Base-by-base conservation (phyloP, 2,888 invertebrate species). In the Drosophila subquinaria region DNA sequence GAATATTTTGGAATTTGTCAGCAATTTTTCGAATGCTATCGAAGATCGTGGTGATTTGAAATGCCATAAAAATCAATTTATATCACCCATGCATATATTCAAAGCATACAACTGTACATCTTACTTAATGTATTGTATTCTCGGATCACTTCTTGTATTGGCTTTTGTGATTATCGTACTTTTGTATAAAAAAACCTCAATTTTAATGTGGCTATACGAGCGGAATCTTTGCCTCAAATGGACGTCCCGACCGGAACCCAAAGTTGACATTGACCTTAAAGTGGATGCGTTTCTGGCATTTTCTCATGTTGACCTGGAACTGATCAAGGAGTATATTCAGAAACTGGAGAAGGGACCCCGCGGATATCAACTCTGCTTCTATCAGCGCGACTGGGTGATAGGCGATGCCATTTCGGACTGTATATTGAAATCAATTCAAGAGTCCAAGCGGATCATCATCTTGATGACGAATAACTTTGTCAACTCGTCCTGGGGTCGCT, bases 381-480 rank as follows among this genome's bases (percentile, higher is more conserved):
- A 75, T 30, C 48, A 72, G 40, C 68, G 75, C 0, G 75, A 76
- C 20, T 76, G 75, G 76, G 20, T 73, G 10, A 15, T 59, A 5
- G 76, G 76, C 1, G 64, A 59, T 42, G 64, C 73, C 1, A 76
- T 76, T 47, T 53, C 76, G 5, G 59, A 59, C 4, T 73, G 76
- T 23, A 76, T 76, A 4, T 38, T 50, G 11, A 38, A 27, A 3
- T 51, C 76, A 0, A 70, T 76, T 0, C 60, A 60, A 23, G 62
- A 73, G 10, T 76, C 76, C 1, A 47, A 42, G 9, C 55, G 76
- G 13, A 60, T 63, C 1, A 63, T 76, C 13, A 63, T 76, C 4
- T 40, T 76, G 11, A 52, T 76, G 73, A 76, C 76, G 3, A 43
- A 50, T 4, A 52, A 59, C 45, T 76, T 73, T n/a, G 11, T 73